These are phyloP conservation scores for Manduca sexta DNA, from an alignment of 1,140 invertebrate genomes.

Conservation along the genomic window DNA sequence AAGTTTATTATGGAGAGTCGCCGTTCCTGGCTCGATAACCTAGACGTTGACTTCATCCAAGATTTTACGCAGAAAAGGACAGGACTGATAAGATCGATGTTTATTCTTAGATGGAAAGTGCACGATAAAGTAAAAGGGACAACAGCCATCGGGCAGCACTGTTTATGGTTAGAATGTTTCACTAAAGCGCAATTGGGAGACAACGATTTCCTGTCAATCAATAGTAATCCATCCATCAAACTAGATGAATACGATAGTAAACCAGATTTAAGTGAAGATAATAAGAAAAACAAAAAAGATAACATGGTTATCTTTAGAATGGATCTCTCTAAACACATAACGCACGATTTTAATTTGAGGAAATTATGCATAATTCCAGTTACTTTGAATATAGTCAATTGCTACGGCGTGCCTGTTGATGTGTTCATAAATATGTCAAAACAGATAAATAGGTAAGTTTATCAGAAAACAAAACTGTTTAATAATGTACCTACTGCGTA, in stretches of 20 bases:
- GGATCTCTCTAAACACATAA: conserved; percentile 66
- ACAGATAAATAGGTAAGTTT: conserved; percentile 46
- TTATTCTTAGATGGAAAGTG: conserved; percentile 74
- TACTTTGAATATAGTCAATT: conserved; percentile 70
- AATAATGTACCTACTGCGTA: not conserved
- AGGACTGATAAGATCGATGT: conserved; percentile 62
- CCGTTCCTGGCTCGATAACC: conserved; percentile 35
- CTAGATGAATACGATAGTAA: conserved; percentile 42
- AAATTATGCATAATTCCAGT: conserved; percentile 74
- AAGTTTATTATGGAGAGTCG: conserved; percentile 55
- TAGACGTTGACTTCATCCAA: conserved; percentile 14
- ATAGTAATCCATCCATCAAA: conserved; percentile 22
- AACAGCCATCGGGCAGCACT: conserved; percentile 69
- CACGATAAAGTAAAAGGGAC: conserved; percentile 49
- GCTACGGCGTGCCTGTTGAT: conserved; percentile 55
- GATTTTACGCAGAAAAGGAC: conserved; percentile 21
- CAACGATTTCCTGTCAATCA: conserved; percentile 20
- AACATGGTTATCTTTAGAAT: conserved; percentile 70
- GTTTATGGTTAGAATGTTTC: conserved; percentile 66
- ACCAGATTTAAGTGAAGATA: conserved; percentile 26
- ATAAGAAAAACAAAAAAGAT: conserved; percentile 48
- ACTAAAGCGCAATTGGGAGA: conserved; percentile 42
- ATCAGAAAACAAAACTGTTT: not conserved
- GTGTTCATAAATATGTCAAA: conserved; percentile 65
- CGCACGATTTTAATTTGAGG: conserved; percentile 69